These are phyloP conservation scores for Bhutanitis thaidina DNA, from an alignment of 2,888 invertebrate species.

Conservation along the genomic window DNA sequence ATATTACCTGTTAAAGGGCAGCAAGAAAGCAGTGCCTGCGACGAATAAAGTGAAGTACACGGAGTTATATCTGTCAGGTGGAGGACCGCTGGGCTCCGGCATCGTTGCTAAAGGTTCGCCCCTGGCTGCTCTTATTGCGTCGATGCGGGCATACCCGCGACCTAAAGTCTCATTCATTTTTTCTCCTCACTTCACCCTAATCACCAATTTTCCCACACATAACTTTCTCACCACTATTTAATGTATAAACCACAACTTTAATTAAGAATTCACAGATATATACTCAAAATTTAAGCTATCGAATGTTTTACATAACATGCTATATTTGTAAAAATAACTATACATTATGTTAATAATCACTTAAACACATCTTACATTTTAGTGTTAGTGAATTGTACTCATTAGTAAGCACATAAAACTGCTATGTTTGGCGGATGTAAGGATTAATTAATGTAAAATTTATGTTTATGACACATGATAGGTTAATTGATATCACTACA, in stretches of 20 bases:
- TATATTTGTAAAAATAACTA: neutral
- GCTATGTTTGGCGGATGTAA: neutral
- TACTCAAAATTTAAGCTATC: too few relatives aligned
- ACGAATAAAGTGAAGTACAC: slow-evolving; percentile 88
- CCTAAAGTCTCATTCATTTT: slow-evolving; percentile 83
- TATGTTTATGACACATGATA: neutral
- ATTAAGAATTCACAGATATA: too few relatives aligned
- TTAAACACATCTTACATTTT: neutral
- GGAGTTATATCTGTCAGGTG: slow-evolving; percentile 84
- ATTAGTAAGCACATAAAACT: slow-evolving; percentile 11
- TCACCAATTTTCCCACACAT: slow-evolving; percentile 11
- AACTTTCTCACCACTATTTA: neutral
- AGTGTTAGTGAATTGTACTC: neutral
- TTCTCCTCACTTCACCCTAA: slow-evolving; percentile 1
- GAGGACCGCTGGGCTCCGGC: slow-evolving; percentile 80
- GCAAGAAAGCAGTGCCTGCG: slow-evolving; percentile 93
- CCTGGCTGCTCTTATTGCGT: slow-evolving; percentile 77
- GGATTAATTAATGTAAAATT: slow-evolving; percentile 2
- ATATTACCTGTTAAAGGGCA: slow-evolving; percentile 93
- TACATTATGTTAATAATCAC: slow-evolving; percentile 1
- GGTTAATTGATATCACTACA: neutral
- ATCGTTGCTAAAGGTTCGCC: slow-evolving; percentile 55
- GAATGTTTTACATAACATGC: neutral
- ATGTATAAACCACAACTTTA: too few relatives aligned
- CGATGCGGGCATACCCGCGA: slow-evolving; percentile 83